These are phyloP conservation scores for Melanogrammus aeglefinus DNA, from an alignment of 2,797 vertebrate genomes.

Conservation along the genomic window DNA sequence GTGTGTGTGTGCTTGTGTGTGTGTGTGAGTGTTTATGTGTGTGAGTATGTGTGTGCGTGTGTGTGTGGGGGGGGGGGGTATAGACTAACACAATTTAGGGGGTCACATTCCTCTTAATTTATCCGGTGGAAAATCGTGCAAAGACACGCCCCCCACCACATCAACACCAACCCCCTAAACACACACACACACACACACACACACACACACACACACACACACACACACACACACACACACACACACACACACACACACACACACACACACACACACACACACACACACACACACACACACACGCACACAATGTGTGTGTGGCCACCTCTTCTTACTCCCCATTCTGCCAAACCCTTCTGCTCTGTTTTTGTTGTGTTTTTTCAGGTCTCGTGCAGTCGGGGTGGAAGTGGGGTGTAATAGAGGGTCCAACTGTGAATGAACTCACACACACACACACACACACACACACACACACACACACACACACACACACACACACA, in stretches of 20 bases:
- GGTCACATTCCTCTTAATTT: too few relatives aligned
- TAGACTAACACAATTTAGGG: constrained; percentile 58
- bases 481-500: too few relatives aligned
- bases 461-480: constrained; percentile 5
- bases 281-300: too few relatives aligned
- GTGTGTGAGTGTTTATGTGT: too few relatives aligned
- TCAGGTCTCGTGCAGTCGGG: not conserved
- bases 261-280: too few relatives aligned
- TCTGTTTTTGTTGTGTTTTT: not conserved
- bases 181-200: too few relatives aligned
- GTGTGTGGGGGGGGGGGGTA: constrained; percentile 53
- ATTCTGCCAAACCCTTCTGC: not conserved
- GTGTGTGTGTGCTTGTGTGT: too few relatives aligned
- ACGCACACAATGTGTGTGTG: too few relatives aligned
- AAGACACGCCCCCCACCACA: too few relatives aligned
- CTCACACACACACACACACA: not conserved
- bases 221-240: not conserved
- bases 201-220: too few relatives aligned
- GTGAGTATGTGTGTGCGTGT: not conserved
- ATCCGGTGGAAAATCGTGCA: too few relatives aligned
- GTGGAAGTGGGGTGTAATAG: not conserved
- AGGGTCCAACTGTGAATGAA: constrained; percentile 5
- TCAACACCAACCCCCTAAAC: not conserved
- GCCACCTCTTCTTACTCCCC: not conserved
- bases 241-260: too few relatives aligned